Percentiles rank a stretch among this genome's conserved stretches.
phyloP scores from a whole-genome alignment of 2,113 vertebrate species.

The Sorex araneus region DNA sequence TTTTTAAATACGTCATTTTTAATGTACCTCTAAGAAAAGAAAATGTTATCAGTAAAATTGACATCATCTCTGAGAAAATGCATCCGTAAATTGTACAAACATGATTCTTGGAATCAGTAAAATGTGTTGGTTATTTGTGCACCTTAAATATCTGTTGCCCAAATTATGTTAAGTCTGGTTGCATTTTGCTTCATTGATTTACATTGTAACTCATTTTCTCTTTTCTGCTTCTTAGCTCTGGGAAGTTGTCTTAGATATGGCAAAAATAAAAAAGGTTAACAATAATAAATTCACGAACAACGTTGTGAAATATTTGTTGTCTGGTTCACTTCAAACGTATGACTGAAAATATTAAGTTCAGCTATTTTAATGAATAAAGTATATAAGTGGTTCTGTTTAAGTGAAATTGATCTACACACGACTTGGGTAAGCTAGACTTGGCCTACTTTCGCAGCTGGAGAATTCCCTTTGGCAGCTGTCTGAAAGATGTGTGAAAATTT shows the following conservation, averaged over 20 bases:
- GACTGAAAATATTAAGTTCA: not conserved
- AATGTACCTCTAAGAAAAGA: slow-evolving; percentile 30
- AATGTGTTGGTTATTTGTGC: not conserved
- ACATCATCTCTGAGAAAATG: not conserved
- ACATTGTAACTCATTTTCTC: not conserved
- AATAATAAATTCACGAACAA: not conserved
- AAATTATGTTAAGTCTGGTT: not conserved
- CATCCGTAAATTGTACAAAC: not conserved
- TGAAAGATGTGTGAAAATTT: slow-evolving; percentile 42
- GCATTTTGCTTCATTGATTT: not conserved
- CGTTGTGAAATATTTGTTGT: not conserved
- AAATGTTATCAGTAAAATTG: not conserved
- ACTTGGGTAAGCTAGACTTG: not conserved
- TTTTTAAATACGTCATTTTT: not conserved
- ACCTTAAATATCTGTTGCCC: not conserved
- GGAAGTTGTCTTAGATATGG: not conserved
- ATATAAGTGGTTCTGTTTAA: not conserved
- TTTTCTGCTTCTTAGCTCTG: slow-evolving; percentile 34
- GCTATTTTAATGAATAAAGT: not conserved
- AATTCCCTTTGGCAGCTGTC: slow-evolving; percentile 65
- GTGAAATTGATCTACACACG: not conserved
- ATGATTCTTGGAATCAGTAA: not conserved
- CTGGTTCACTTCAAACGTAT: not conserved
- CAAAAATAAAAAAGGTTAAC: not conserved
- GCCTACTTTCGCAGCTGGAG: not conserved